Conservation (phyloP, 2,797 vertebrate genomes). For the Micropoecilia bifurca region DNA sequence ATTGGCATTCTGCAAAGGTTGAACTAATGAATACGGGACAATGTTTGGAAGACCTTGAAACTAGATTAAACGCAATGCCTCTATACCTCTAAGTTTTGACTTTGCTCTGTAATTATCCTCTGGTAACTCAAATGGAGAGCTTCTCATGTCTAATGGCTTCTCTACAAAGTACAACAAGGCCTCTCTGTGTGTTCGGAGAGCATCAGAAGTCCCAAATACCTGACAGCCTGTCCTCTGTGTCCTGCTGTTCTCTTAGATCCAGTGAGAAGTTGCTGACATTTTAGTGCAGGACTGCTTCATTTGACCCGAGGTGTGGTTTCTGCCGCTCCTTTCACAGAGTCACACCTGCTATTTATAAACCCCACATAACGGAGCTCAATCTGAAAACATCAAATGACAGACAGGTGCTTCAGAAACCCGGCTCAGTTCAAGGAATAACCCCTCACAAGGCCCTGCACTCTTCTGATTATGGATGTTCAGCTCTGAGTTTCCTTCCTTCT, state of each 20-base stretch:
- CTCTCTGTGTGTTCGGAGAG: conserved; percentile 14
- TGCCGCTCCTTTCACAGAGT: conserved; percentile 44
- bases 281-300: conserved; percentile 39
- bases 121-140: not conserved
- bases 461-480: conserved; percentile 43
- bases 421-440: conserved; percentile 61
- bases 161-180: conserved; percentile 35
- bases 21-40: conserved; percentile 40
- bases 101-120: conserved; percentile 19
- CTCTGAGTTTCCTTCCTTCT: conserved; percentile 1
- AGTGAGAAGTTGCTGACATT: conserved; percentile 50
- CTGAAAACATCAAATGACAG: conserved; percentile 50
- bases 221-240: conserved; percentile 14
- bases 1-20: conserved; percentile 61
- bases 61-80: conserved; percentile 34
- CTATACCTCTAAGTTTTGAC: conserved; percentile 16
- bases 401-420: conserved; percentile 55
- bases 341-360: conserved; percentile 63
- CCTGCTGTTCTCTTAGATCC: conserved; percentile 39
- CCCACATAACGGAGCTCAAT: conserved; percentile 38
- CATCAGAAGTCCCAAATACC: conserved; percentile 25
- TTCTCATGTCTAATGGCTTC: conserved; percentile 4
- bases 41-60: conserved; percentile 44
- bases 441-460: conserved; percentile 46
- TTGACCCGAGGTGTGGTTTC: conserved; percentile 42